Conservation (phyloP, 2,113 vertebrate species). For the Pluvialis apricaria region DNA sequence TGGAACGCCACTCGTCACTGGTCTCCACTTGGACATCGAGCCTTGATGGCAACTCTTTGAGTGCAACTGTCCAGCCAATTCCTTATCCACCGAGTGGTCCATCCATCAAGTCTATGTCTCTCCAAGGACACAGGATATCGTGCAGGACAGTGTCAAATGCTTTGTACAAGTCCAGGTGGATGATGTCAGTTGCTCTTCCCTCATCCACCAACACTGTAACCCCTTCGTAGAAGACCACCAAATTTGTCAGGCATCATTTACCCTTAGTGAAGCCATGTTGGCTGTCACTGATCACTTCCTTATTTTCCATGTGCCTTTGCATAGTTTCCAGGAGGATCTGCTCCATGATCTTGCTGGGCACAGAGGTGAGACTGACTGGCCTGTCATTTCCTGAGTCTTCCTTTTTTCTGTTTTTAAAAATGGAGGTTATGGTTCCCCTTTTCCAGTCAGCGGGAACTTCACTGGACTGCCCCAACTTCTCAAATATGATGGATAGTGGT, state of each 20-base stretch:
- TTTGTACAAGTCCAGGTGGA: background rate
- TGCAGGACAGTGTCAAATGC: background rate
- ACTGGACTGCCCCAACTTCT: too few species aligned
- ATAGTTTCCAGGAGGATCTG: background rate
- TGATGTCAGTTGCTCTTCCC: background rate
- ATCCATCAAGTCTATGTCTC: background rate
- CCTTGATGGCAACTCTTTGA: background rate
- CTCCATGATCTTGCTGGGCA: background rate
- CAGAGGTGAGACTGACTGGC: background rate
- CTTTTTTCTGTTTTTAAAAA: background rate
- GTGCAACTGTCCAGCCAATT: background rate
- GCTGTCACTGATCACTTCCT: background rate
- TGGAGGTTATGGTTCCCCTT: too few species aligned
- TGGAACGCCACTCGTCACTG: background rate
- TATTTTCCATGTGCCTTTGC: background rate
- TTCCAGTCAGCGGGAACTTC: too few species aligned
- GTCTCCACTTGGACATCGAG: background rate
- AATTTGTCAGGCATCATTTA: background rate
- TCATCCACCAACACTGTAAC: background rate
- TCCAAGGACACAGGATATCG: background rate
- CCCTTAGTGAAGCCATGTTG: background rate
- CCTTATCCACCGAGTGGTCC: background rate
- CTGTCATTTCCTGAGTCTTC: background rate
- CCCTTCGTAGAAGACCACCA: background rate
- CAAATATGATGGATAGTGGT: too few species aligned